A percentile compares a stretch with the other conserved stretches of the same genome.
Conservation (phyloP, 2,797 vertebrate species). For the Enteromius afrohamiltoni region DNA sequence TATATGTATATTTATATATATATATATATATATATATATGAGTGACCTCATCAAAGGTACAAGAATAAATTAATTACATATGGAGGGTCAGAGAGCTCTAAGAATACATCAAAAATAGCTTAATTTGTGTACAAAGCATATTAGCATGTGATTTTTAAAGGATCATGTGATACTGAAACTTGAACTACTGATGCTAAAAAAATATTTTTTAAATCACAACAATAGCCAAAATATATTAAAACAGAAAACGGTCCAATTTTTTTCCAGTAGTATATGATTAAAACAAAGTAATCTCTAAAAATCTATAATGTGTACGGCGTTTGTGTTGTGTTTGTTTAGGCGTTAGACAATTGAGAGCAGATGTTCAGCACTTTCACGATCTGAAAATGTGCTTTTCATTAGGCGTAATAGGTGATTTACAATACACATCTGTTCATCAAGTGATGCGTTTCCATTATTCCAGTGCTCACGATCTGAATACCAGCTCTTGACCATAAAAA, state of each 20-base stretch:
- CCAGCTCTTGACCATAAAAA: slow-evolving; percentile 15
- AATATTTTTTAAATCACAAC: not conserved
- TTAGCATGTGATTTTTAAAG: not conserved
- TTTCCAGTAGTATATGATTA: not conserved
- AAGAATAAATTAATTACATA: too few species aligned
- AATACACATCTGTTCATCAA: slow-evolving; percentile 51
- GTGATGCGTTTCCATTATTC: slow-evolving; percentile 11
- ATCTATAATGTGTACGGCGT: not conserved
- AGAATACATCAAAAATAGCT: too few species aligned
- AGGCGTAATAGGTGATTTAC: slow-evolving; percentile 45
- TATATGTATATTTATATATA: too few species aligned
- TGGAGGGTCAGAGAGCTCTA: too few species aligned
- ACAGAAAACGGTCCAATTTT: not conserved
- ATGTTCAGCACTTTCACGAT: slow-evolving; percentile 47
- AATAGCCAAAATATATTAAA: not conserved
- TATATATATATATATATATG: too few species aligned
- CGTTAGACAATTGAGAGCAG: slow-evolving; percentile 32
- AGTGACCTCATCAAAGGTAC: too few species aligned
- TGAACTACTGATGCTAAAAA: not conserved
- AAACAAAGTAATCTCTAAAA: not conserved
- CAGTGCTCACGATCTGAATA: slow-evolving; percentile 17
- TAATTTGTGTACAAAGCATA: not conserved
- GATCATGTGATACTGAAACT: not conserved
- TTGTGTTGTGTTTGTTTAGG: slow-evolving; percentile 11
- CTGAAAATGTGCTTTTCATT: slow-evolving; percentile 48